Conservation (phyloP, 2,888 invertebrate genomes). For the Polietes domitor region DNA sequence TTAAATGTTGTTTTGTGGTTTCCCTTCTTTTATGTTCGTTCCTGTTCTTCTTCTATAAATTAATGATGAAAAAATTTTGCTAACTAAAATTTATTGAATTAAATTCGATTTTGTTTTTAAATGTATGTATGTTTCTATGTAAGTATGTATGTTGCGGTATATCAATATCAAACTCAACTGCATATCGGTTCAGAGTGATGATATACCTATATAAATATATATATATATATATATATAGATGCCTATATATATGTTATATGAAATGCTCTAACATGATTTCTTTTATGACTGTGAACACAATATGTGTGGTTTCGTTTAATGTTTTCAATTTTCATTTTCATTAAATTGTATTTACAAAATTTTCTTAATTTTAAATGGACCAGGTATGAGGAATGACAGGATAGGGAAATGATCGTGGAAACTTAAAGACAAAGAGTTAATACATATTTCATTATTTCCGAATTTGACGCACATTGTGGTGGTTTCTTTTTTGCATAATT, state of each 20-base stretch:
- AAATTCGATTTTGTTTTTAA: conserved; percentile 56
- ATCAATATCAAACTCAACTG: neutral
- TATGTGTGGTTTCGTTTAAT: conserved; percentile 34
- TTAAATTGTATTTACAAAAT: conserved; percentile 7
- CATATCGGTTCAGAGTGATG: neutral
- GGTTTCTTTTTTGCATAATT: conserved; percentile 42
- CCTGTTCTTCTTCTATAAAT: conserved; percentile 42
- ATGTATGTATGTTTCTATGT: conserved; percentile 31
- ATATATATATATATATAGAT: no score
- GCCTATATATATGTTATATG: conserved; percentile 2
- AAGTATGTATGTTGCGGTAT: neutral
- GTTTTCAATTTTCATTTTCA: neutral
- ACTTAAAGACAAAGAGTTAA: conserved; percentile 20
- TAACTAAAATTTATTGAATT: conserved; percentile 66
- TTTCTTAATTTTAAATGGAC: neutral
- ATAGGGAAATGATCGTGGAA: neutral
- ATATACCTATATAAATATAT: neutral
- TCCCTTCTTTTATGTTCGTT: neutral
- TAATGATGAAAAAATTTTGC: conserved; percentile 65
- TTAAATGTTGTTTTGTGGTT: neutral
- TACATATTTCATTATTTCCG: conserved; percentile 47
- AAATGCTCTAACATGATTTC: conserved; percentile 10
- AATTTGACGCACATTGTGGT: conserved; percentile 70
- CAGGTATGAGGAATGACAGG: neutral
- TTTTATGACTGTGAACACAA: conserved; percentile 41